These are phyloP conservation scores for Acanthosepion lycidas DNA, from an alignment of 2,888 invertebrate species.

Conservation along the genomic window DNA sequence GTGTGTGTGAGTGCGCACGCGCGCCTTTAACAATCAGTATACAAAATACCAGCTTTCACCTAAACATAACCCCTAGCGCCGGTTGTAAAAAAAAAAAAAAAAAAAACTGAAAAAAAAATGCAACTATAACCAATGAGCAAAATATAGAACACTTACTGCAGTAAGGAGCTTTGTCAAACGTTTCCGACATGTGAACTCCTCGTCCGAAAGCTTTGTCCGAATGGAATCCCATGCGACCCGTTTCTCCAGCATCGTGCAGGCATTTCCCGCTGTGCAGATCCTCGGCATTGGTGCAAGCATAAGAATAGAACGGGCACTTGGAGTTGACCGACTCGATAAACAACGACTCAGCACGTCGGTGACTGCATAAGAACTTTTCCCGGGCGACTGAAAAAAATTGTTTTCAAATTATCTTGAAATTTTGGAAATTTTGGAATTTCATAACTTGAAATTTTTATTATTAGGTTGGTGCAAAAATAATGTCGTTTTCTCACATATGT, in stretches of 20 bases:
- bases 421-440: too few relatives aligned
- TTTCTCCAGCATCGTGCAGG: background rate
- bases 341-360: slow-evolving; percentile 87
- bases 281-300: slow-evolving; percentile 86
- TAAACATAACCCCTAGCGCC: too few relatives aligned
- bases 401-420: too few relatives aligned
- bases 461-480: too few relatives aligned
- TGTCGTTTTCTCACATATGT: too few relatives aligned
- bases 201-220: slow-evolving; percentile 60
- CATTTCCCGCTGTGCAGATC: slow-evolving; percentile 72
- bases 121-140: background rate
- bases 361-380: slow-evolving; percentile 88
- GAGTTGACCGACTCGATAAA: slow-evolving; percentile 89
- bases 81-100: background rate
- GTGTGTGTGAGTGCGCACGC: too few relatives aligned
- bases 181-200: slow-evolving; percentile 4
- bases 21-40: too few relatives aligned
- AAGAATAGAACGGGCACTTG: slow-evolving; percentile 84
- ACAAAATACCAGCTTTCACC: too few relatives aligned
- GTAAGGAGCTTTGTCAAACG: background rate
- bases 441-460: too few relatives aligned
- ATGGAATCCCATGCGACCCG: slow-evolving; percentile 72
- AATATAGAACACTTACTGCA: background rate
- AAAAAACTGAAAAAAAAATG: too few relatives aligned
- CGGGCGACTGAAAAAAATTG: slow-evolving; percentile 75